Percentiles rank a stretch among this genome's conserved stretches.
These are phyloP conservation scores for Euura lappo DNA, from an alignment of 1,140 invertebrate genomes.

Conservation along the genomic window DNA sequence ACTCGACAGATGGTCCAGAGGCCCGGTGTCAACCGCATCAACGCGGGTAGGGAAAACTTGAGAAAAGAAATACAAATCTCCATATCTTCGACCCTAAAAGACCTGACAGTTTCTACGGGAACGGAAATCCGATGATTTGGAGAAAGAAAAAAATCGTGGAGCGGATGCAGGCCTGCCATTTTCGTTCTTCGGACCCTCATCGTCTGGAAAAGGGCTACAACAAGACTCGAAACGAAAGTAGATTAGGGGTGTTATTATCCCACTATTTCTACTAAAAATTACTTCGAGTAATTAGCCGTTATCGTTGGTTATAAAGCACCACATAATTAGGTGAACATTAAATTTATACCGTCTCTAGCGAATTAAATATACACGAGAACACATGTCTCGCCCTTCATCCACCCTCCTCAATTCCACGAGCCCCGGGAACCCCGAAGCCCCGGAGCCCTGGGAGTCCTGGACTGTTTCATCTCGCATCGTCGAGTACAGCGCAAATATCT, in stretches of 20 bases:
- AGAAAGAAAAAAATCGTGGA: neutral
- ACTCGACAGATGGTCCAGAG: too few species aligned
- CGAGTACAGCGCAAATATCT: neutral
- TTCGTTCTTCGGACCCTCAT: too few species aligned
- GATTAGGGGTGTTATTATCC: too few species aligned
- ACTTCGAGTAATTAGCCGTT: neutral
- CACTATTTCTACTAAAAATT: neutral
- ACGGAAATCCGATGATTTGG: neutral
- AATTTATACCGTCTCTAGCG: neutral
- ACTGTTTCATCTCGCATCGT: slow-evolving; percentile 1
- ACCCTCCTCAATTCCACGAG: too few species aligned
- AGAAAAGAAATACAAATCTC: too few species aligned
- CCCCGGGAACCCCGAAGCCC: neutral
- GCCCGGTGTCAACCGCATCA: too few species aligned
- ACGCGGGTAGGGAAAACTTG: too few species aligned
- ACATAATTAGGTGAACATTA: neutral
- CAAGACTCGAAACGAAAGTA: neutral
- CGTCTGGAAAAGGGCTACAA: too few species aligned
- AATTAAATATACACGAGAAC: slow-evolving; percentile 3
- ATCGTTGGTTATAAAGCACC: slow-evolving; percentile 4
- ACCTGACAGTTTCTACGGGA: neutral
- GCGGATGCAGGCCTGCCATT: neutral
- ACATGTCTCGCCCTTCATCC: neutral
- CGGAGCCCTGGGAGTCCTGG: neutral
- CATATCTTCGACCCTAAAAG: too few species aligned